phyloP scores from a whole-genome alignment of 2,113 vertebrate species.

The Pseudopodoces humilis region DNA sequence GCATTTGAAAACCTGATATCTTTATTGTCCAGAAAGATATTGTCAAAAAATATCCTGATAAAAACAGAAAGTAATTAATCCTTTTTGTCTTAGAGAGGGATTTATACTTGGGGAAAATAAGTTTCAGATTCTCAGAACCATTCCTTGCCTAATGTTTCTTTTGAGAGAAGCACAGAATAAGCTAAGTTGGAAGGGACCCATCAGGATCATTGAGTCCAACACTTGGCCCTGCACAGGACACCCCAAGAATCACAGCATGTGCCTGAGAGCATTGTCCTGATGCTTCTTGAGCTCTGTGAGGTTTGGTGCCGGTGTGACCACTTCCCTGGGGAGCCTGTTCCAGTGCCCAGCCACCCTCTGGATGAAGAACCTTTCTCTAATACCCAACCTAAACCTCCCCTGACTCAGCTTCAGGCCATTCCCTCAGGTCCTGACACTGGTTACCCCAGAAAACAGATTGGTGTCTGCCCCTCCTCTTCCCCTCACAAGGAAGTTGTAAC shows the following conservation, averaged over 20 bases:
- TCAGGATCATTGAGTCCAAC: background rate
- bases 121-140: background rate
- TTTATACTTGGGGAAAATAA: background rate
- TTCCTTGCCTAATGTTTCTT: background rate
- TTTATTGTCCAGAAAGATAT: background rate
- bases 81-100: background rate
- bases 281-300: background rate
- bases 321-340: background rate
- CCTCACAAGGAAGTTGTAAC: background rate
- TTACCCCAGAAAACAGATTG: background rate
- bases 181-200: background rate
- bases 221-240: background rate
- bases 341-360: background rate
- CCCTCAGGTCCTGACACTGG: background rate
- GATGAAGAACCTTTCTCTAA: background rate
- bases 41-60: background rate
- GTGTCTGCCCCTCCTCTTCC: background rate
- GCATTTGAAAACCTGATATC: background rate
- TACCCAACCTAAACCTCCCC: background rate
- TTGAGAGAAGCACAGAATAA: background rate
- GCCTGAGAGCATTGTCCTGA: background rate
- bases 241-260: background rate
- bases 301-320: background rate
- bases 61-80: background rate
- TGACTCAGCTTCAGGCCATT: background rate